phyloP scores from a whole-genome alignment of 2,797 vertebrate genomes.

The Ceryle rudis region DNA sequence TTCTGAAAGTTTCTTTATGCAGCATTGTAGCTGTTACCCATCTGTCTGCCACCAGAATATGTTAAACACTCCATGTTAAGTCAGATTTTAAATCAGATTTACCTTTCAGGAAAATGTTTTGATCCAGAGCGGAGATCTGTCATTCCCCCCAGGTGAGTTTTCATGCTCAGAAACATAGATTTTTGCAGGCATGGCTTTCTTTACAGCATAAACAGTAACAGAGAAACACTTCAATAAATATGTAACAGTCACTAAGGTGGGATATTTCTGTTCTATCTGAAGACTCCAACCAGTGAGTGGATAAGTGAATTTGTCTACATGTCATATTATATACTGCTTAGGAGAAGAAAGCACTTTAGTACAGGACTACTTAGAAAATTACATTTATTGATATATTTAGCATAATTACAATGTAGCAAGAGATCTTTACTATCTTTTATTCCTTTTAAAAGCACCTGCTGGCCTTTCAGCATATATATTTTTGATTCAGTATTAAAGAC shows the following conservation, averaged over 20 bases:
- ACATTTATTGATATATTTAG: constrained; percentile 49
- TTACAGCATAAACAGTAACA: not conserved
- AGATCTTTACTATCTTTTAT: not conserved
- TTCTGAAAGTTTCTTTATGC: not conserved
- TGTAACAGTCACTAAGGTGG: not conserved
- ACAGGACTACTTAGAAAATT: constrained; percentile 36
- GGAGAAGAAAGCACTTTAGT: constrained; percentile 38
- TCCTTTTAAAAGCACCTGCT: constrained; percentile 11
- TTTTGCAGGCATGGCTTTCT: not conserved
- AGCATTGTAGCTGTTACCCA: not conserved
- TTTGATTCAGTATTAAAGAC: not conserved
- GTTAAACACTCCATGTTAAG: not conserved
- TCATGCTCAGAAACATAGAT: not conserved
- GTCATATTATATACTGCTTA: not conserved
- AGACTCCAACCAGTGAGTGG: not conserved
- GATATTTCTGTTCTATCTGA: not conserved
- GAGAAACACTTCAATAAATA: not conserved
- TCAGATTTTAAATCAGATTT: not conserved
- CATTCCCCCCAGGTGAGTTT: not conserved
- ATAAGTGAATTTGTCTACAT: constrained; percentile 50
- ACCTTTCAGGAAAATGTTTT: not conserved
- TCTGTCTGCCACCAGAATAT: not conserved
- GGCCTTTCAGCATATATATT: not conserved
- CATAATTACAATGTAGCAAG: not conserved
- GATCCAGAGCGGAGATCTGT: not conserved